Evolutionary conservation across 2,888 invertebrate species (phyloP).

Genomic region (Drosophila subsilvestris): DNA sequence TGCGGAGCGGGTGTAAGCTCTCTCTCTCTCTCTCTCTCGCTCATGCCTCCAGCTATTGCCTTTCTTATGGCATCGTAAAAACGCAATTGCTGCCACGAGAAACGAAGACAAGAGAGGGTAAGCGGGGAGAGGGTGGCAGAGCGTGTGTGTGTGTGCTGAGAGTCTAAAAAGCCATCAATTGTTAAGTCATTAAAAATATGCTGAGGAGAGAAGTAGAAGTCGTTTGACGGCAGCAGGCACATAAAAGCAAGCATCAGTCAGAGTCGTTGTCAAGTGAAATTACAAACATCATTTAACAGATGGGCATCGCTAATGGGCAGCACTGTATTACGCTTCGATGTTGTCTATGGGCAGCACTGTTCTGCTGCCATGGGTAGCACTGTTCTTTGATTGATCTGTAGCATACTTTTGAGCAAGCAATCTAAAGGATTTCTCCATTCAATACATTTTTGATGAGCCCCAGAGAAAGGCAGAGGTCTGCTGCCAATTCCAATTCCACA

Average conservation of each 20-base stretch:
- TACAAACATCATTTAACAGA: conserved; percentile 70
- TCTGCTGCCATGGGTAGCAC: too few species aligned
- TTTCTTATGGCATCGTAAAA: conserved; percentile 56
- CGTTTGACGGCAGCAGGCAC: background rate
- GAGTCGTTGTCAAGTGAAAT: conserved; percentile 57
- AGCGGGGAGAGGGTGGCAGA: background rate
- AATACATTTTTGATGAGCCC: conserved; percentile 17
- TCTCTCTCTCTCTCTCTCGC: background rate
- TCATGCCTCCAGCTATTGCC: conserved; percentile 45
- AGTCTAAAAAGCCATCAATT: conserved; percentile 68
- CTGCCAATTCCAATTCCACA: background rate
- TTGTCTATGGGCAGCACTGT: background rate
- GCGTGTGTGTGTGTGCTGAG: background rate
- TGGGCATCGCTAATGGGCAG: conserved; percentile 60
- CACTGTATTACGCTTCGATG: conserved; percentile 6
- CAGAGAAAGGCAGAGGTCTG: too few species aligned
- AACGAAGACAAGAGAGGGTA: too few species aligned
- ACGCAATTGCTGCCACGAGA: conserved; percentile 62
- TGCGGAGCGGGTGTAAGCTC: conserved; percentile 24
- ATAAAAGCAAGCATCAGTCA: conserved; percentile 23
- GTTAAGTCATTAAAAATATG: conserved; percentile 60
- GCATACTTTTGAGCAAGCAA: background rate
- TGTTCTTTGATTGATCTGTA: background rate
- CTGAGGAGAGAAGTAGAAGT: background rate
- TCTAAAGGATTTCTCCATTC: background rate